Base-by-base conservation (phyloP, 2,888 invertebrate species). In the Eremobia ochroleuca region DNA sequence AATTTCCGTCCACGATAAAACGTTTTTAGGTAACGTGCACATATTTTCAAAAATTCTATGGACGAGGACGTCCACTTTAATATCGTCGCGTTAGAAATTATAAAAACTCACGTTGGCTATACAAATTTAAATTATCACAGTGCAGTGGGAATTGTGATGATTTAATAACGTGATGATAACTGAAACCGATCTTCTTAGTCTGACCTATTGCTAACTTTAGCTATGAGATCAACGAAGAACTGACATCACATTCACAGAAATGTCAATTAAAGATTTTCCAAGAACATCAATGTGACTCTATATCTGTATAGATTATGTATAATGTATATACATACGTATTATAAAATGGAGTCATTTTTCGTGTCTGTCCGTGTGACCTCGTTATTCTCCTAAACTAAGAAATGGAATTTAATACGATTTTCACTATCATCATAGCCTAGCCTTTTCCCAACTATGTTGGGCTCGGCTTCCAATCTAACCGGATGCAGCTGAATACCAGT, bases 221-320 rank as follows among this genome's bases (percentile, higher is more conserved):
- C 13, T n/a, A 15, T n/a, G 11, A 58, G 4, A 49, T 21, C 5
- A 61, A 52, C 34, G 31, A 37, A 11, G 4, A 79, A 71, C 34
- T 46, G 2, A 62, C 49, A 25, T 58, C 55, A 25, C 8, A 65
- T 37, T 49, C 58, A 8, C 55, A 43, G 71, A 66, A 82, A 13
- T 46, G 6, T 0, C 2, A 31, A 43, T 43, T 40, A 43, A 46
- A 65, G 2, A 59, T 28, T 15, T 64, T 67, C 72, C 31, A 49
- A 49, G 69, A 81, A 62, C 13, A 61, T 55, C 18, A 66, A 59
- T 55, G 55, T 25, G 64, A 65, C 70, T 49, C 21, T 61, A 31
- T 31, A 25, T 25, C 9, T n/a, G n/a, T n/a, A n/a, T n/a, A n/a
- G n/a, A n/a, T n/a, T n/a, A n/a, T n/a, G n/a, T n/a, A n/a, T n/a